phyloP scores from a whole-genome alignment of 2,797 vertebrate genomes.

The Poecile montanus region DNA sequence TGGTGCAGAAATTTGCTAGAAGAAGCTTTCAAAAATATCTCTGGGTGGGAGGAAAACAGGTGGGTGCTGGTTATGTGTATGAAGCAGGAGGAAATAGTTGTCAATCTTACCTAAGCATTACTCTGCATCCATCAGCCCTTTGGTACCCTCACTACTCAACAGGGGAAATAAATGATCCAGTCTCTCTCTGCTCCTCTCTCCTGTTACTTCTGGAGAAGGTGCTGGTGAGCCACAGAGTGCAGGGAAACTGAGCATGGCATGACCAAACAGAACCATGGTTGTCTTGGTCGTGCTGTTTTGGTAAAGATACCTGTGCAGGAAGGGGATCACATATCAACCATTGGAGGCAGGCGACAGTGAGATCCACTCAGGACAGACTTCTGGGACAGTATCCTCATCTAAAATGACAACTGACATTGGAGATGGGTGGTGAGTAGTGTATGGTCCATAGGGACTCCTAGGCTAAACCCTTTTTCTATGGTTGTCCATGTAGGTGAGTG shows the following conservation, averaged over 20 bases:
- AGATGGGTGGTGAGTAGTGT: background rate
- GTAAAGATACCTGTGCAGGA: background rate
- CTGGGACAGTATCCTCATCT: background rate
- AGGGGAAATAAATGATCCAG: background rate
- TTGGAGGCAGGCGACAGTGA: fast-evolving
- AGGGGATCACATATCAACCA: background rate
- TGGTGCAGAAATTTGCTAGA: constrained; percentile 78
- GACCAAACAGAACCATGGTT: background rate
- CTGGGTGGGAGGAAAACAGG: constrained; percentile 56
- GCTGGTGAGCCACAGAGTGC: background rate
- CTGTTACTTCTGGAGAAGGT: background rate
- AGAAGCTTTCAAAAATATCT: constrained; percentile 72
- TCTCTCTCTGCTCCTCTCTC: background rate
- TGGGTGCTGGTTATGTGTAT: constrained; percentile 55
- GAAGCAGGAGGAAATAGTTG: constrained; percentile 68
- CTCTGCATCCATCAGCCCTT: constrained; percentile 46
- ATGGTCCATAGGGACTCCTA: background rate
- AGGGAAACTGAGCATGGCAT: background rate
- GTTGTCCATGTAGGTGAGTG: background rate
- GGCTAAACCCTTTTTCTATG: background rate
- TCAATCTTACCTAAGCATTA: constrained; percentile 64
- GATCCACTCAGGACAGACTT: background rate
- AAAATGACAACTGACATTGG: background rate
- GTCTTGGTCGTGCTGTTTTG: fast-evolving
- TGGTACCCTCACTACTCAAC: background rate